Percentiles rank a stretch among this genome's conserved stretches.
Evolutionary conservation across 2,888 invertebrate genomes (phyloP).

Genomic region (Agonopterix arenella): DNA sequence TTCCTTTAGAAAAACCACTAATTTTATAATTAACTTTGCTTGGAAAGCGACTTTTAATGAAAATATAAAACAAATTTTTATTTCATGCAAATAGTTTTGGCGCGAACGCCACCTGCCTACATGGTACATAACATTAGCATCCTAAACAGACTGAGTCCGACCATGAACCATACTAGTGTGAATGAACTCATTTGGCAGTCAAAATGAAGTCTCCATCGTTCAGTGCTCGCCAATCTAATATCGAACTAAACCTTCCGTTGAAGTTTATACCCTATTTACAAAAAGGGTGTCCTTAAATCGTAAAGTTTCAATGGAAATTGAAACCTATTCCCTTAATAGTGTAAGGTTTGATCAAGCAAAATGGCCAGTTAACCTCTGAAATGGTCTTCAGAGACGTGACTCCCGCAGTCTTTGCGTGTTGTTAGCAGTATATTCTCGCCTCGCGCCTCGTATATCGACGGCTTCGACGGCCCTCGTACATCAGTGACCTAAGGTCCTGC

Average conservation of each 20-base stretch:
- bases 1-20: too few relatives aligned
- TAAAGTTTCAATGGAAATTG: too few relatives aligned
- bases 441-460: conserved; percentile 38
- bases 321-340: too few relatives aligned
- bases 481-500: conserved; percentile 26
- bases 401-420: conserved; percentile 25
- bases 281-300: too few relatives aligned
- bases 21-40: too few relatives aligned
- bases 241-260: background rate
- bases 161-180: conserved; percentile 55
- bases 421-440: conserved; percentile 40
- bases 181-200: conserved; percentile 71
- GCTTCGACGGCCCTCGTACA: conserved; percentile 29
- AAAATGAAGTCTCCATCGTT: conserved; percentile 28
- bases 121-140: conserved; percentile 43
- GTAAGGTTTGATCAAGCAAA: too few relatives aligned
- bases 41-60: too few relatives aligned
- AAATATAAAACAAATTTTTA: too few relatives aligned
- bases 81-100: too few relatives aligned
- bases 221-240: background rate
- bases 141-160: conserved; percentile 31
- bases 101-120: conserved; percentile 13
- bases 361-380: too few relatives aligned
- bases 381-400: conserved; percentile 49
- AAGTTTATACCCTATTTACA: too few relatives aligned